A percentile compares a stretch with the other conserved stretches of the same genome.
Evolutionary conservation across 2,888 invertebrate species (phyloP).

Genomic region (Phasia obesa): DNA sequence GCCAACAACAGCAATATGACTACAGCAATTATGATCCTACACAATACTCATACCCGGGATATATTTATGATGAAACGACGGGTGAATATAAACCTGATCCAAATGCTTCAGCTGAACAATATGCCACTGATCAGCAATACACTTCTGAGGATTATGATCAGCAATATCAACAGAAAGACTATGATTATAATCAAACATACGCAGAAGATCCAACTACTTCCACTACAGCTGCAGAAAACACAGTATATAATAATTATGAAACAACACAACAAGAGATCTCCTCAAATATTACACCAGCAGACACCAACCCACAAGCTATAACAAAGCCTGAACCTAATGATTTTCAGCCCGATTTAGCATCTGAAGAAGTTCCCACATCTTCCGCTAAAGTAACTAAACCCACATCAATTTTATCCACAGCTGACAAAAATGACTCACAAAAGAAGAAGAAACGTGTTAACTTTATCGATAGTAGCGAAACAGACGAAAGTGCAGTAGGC

Average conservation of each 20-base stretch:
- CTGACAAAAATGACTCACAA: slow-evolving; percentile 78
- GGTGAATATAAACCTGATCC: slow-evolving; percentile 79
- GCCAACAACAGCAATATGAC: slow-evolving; percentile 76
- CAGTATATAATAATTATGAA: slow-evolving; percentile 46
- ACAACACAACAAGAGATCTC: slow-evolving; percentile 24
- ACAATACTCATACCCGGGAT: slow-evolving; percentile 80
- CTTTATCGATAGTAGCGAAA: slow-evolving; percentile 82
- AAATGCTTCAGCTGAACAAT: slow-evolving; percentile 61
- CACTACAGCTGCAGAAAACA: background rate
- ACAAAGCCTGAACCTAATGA: slow-evolving; percentile 16
- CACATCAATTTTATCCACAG: slow-evolving; percentile 77
- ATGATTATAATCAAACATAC: slow-evolving; percentile 64
- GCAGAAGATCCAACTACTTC: slow-evolving; percentile 30
- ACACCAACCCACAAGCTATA: slow-evolving; percentile 7
- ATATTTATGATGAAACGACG: slow-evolving; percentile 79
- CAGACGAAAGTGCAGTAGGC: slow-evolving; percentile 80
- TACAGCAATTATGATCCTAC: slow-evolving; percentile 79
- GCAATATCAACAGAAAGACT: slow-evolving; percentile 61
- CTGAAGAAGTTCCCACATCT: slow-evolving; percentile 33
- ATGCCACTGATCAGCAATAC: slow-evolving; percentile 68
- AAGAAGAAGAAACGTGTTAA: slow-evolving; percentile 82
- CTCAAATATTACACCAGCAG: slow-evolving; percentile 1
- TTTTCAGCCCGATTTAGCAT: background rate
- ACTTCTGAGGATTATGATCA: slow-evolving; percentile 58
- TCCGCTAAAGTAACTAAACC: slow-evolving; percentile 69